A percentile compares a stretch with the other conserved stretches of the same genome.
phyloP scores from a whole-genome alignment of 1,140 invertebrate genomes.

The Subanguina moxae region DNA sequence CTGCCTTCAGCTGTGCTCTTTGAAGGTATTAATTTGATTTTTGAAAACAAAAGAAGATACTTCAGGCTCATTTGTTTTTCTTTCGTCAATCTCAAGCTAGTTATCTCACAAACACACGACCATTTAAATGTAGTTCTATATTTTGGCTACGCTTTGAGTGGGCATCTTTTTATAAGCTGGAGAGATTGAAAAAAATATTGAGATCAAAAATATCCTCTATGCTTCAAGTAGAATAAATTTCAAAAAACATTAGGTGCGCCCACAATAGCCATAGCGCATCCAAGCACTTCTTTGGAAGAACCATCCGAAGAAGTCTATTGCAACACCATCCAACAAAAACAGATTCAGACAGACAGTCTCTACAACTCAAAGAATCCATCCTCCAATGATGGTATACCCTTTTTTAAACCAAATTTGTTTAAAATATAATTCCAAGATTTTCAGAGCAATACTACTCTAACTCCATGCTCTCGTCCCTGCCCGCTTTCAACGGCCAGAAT shows the following conservation, averaged over 20 bases:
- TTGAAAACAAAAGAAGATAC: too few relatives aligned
- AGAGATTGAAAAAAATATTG: too few relatives aligned
- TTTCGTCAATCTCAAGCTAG: too few relatives aligned
- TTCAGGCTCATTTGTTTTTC: too few relatives aligned
- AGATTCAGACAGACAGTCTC: background rate
- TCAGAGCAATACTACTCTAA: constrained; percentile 3
- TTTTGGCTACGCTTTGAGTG: too few relatives aligned
- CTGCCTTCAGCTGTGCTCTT: constrained; percentile 36
- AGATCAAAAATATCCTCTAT: too few relatives aligned
- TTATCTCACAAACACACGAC: too few relatives aligned
- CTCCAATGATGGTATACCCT: background rate
- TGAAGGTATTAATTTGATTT: constrained; percentile 16
- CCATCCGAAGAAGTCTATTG: background rate
- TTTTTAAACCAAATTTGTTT: background rate
- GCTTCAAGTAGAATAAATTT: too few relatives aligned
- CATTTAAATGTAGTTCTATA: too few relatives aligned
- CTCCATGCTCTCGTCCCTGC: background rate
- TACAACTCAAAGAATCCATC: background rate
- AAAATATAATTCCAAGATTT: background rate
- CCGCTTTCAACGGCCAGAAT: too few relatives aligned
- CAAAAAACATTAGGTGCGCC: constrained; percentile 19
- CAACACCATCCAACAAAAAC: background rate
- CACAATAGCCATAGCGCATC: constrained; percentile 34
- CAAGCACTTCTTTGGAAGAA: constrained; percentile 14
- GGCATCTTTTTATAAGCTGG: too few relatives aligned